Evolutionary conservation across 23 tunicate genomes (phyloP), one percentile per base, ranked within the genome.

Genomic region (Oikopleura dioica): DNA sequence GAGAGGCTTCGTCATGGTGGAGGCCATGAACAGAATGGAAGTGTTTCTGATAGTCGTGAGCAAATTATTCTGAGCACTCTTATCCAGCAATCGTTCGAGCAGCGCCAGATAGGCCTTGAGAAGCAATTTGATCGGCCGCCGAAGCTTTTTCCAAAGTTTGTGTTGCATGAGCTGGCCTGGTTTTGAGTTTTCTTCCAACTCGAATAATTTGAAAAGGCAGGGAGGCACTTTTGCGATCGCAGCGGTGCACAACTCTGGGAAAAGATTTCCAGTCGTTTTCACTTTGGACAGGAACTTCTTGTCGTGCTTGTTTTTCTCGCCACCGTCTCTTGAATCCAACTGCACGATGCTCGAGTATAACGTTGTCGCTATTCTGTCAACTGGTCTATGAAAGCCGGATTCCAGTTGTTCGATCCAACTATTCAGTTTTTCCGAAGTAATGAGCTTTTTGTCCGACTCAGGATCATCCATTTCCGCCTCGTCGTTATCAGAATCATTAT

Each of bases 91-190:
- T 16, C 72, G 72, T 12, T 28, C 72, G 30, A 63, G 29, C 72
- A 63, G 33, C 33, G 26, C 32, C 72, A 63, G 29, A 63, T 63
- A 63, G 4, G 30, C 72, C 26, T 63, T 63, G 32, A 63, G 33
- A 63, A 63, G 72, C 16, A 31, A 12, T 63, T 24, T 63, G 26
- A 63, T 63, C 2, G 33, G 5, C 72, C 5, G 16, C 26, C 72
- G 72, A 63, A 24, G 33, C 72, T 63, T 63, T 63, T 63, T 63
- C 72, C 72, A 63, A 2, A 63, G 5, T 63, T 63, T 63, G 26
- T 63, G 72, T 28, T 63, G 72, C 29, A 31, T 2, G 72, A 63
- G 30, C 26, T 63, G 32, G 33, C 72, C 72, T 12, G 72, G 33
- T 63, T 63, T 63, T 28, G 72, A 12, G 26, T 63, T 31, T 63